Conservation (phyloP, 2,113 vertebrate genomes). For the Daboia siamensis region DNA sequence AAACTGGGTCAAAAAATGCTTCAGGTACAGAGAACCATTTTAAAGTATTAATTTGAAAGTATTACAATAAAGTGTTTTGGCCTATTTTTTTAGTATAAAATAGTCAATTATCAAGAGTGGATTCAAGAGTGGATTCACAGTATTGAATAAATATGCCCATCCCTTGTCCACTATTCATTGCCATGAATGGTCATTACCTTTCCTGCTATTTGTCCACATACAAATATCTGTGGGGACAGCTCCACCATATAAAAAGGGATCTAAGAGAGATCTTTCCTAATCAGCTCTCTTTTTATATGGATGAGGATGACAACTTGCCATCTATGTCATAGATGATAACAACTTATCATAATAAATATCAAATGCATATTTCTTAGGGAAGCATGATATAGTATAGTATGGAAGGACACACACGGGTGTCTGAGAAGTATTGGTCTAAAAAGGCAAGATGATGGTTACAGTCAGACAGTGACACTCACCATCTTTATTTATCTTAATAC, state of each 20-base stretch:
- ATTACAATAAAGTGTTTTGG: neutral
- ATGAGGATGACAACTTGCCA: neutral
- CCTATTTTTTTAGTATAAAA: neutral
- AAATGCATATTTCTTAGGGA: neutral
- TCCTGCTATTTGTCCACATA: neutral
- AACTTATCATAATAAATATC: neutral
- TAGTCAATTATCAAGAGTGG: neutral
- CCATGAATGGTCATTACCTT: neutral
- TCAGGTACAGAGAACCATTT: neutral
- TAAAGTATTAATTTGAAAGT: neutral
- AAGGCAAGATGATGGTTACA: neutral
- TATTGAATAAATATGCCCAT: neutral
- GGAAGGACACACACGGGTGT: neutral
- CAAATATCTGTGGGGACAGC: neutral
- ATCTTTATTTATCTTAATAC: neutral
- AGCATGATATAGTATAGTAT: neutral
- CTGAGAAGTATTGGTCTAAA: neutral
- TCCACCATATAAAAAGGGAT: neutral
- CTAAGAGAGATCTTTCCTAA: neutral
- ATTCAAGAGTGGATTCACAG: neutral
- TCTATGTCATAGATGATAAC: neutral
- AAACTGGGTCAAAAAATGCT: neutral
- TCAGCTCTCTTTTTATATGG: neutral
- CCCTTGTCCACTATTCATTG: neutral
- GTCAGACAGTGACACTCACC: neutral